phyloP scores from a whole-genome alignment of 2,888 invertebrate species.

The Tiliacea aurago region DNA sequence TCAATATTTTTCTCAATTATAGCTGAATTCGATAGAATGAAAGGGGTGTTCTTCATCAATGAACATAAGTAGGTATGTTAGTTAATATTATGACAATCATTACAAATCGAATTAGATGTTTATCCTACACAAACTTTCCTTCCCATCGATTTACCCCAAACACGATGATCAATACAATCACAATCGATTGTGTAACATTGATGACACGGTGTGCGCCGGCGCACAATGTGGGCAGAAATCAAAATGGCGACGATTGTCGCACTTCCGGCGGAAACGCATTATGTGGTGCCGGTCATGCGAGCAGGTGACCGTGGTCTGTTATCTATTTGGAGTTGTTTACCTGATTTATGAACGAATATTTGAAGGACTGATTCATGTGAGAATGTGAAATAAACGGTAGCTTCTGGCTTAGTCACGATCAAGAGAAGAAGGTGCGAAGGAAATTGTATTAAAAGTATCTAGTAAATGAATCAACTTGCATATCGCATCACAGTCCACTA shows the following conservation, averaged over 20 bases:
- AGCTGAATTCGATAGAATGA: not conserved
- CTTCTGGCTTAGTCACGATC: not conserved
- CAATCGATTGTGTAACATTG: constrained; percentile 71
- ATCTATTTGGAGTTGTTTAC: constrained; percentile 61
- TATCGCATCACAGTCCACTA: too few relatives aligned
- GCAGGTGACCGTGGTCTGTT: constrained; percentile 77
- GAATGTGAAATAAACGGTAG: not conserved
- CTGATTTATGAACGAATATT: constrained; percentile 36
- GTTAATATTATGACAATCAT: not conserved
- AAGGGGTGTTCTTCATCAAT: not conserved
- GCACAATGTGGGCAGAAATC: constrained; percentile 76
- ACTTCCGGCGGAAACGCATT: constrained; percentile 87
- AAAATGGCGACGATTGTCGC: constrained; percentile 72
- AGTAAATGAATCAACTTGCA: not conserved
- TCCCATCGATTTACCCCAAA: constrained; percentile 51
- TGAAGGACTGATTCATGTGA: constrained; percentile 15
- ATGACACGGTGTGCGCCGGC: constrained; percentile 71
- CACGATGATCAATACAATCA: constrained; percentile 55
- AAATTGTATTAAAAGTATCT: not conserved
- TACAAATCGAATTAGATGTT: constrained; percentile 13
- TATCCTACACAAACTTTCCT: constrained; percentile 39
- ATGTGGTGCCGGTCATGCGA: constrained; percentile 85
- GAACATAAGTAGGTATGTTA: not conserved
- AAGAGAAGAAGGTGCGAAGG: too few relatives aligned
- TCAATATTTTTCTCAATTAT: too few relatives aligned